phyloP scores from a whole-genome alignment of 2,113 vertebrate genomes.

The Atlantisia rogersi region DNA sequence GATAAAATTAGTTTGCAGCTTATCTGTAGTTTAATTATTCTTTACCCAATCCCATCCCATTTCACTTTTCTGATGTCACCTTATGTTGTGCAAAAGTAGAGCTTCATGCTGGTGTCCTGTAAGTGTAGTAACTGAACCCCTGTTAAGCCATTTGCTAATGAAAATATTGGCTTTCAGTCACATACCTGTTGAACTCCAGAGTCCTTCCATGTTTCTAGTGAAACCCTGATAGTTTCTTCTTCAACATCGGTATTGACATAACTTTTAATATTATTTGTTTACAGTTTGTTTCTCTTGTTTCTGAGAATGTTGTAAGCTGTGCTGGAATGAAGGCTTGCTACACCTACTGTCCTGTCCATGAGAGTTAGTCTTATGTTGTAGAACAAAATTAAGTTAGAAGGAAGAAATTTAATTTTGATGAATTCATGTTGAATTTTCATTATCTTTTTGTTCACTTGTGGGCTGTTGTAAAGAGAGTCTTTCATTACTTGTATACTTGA shows the following conservation, averaged over 20 bases:
- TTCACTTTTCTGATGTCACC: neutral
- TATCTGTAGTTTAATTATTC: neutral
- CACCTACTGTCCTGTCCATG: neutral
- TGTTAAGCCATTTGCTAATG: neutral
- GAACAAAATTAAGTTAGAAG: neutral
- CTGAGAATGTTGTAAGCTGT: neutral
- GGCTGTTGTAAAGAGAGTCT: neutral
- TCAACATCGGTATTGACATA: neutral
- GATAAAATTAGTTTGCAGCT: neutral
- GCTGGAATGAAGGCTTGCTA: rapidly evolving
- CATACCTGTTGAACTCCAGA: neutral
- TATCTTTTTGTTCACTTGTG: neutral
- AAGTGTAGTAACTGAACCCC: neutral
- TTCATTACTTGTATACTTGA: neutral
- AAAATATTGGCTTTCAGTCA: neutral
- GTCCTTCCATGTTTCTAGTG: neutral
- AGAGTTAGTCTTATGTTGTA: neutral
- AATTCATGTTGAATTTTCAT: neutral
- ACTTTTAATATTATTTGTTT: neutral
- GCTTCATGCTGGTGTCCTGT: neutral
- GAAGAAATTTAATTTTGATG: neutral
- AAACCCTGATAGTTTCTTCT: neutral
- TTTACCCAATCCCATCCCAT: neutral
- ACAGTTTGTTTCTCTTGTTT: neutral
- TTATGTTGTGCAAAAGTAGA: neutral